Percentiles rank a stretch among this genome's conserved stretches.
These are phyloP conservation scores for Epiblema foenella DNA, from an alignment of 2,888 invertebrate genomes.

Conservation along the genomic window DNA sequence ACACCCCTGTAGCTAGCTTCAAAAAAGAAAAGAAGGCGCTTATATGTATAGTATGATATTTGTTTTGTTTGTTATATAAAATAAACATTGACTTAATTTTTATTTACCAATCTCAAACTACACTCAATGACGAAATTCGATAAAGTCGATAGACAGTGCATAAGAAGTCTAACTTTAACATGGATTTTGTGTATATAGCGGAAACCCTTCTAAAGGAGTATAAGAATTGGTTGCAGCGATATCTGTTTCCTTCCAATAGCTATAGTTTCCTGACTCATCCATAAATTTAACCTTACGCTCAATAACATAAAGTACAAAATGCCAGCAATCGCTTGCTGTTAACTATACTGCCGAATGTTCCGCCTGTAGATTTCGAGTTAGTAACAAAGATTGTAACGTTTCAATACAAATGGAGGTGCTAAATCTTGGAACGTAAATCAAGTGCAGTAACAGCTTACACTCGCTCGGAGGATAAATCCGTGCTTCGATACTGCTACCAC, in stretches of 20 bases:
- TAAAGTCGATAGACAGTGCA: background rate
- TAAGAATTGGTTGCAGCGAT: background rate
- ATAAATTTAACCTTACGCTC: conserved; percentile 22
- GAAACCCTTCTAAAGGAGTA: background rate
- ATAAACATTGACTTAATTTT: too few species aligned
- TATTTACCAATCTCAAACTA: too few species aligned
- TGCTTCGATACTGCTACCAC: conserved; percentile 42
- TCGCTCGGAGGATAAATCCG: conserved; percentile 68
- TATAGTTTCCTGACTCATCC: background rate
- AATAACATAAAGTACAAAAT: conserved; percentile 23
- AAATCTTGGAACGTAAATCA: conserved; percentile 74
- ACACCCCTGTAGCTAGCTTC: too few species aligned
- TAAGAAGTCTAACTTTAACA: background rate
- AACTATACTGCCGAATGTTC: conserved; percentile 53
- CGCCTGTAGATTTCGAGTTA: conserved; percentile 65
- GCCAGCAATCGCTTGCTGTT: conserved; percentile 14
- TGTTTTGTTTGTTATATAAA: too few species aligned
- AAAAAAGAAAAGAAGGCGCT: too few species aligned
- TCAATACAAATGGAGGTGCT: conserved; percentile 75
- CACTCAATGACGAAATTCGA: background rate
- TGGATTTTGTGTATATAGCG: background rate
- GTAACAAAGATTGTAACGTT: conserved; percentile 74
- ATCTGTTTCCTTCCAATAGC: conserved; percentile 19
- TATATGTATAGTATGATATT: too few species aligned
- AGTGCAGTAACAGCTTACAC: conserved; percentile 59